These are phyloP conservation scores for Pelochelys cantorii DNA, from an alignment of 2,797 vertebrate genomes.

Conservation along the genomic window DNA sequence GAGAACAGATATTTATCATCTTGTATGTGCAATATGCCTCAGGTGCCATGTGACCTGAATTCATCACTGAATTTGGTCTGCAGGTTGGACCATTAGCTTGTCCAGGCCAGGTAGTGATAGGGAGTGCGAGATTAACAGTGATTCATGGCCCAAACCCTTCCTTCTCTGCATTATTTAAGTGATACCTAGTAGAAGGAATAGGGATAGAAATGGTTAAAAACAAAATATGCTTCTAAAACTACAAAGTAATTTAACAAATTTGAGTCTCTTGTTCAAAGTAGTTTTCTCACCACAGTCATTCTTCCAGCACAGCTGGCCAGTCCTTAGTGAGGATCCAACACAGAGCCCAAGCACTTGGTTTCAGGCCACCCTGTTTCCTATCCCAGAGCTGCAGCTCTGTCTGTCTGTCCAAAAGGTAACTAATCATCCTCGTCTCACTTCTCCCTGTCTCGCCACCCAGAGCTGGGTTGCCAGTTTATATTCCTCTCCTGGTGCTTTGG, in stretches of 20 bases:
- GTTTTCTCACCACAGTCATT: neutral
- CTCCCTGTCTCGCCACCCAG: neutral
- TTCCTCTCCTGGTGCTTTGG: neutral
- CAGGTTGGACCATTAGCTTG: no score
- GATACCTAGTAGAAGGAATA: neutral
- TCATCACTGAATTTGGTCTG: no score
- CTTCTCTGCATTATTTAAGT: neutral
- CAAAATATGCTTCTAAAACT: neutral
- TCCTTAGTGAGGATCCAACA: neutral
- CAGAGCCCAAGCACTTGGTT: neutral
- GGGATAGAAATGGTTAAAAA: neutral
- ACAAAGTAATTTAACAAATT: neutral
- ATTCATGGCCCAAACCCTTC: no score
- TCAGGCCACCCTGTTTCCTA: neutral
- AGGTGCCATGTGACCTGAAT: no score
- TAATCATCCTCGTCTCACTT: neutral
- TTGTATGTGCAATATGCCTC: no score
- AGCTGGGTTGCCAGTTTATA: neutral
- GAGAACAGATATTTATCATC: neutral
- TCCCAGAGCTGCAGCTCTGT: neutral
- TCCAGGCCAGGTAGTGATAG: no score
- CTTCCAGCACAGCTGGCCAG: neutral
- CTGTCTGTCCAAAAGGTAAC: neutral
- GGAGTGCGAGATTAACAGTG: no score
- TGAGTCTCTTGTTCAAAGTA: neutral